phyloP scores from a whole-genome alignment of 2,797 vertebrate genomes.

The Neostethus bicornis region DNA sequence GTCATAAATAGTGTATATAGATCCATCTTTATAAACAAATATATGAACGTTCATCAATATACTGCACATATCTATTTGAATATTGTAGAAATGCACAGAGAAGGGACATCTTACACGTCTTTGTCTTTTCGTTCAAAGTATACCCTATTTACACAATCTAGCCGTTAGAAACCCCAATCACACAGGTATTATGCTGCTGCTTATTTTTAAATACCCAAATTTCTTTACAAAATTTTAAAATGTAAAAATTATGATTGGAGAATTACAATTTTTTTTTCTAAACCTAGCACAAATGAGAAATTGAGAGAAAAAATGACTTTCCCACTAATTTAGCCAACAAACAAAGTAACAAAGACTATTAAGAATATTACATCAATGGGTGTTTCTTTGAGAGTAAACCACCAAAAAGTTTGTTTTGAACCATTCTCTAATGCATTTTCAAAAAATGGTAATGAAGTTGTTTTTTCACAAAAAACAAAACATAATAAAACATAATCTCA shows the following conservation, averaged over 20 bases:
- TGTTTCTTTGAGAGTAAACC: too few relatives aligned
- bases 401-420: too few relatives aligned
- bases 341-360: too few relatives aligned
- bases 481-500: too few relatives aligned
- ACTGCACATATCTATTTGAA: background rate
- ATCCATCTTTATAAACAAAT: constrained; percentile 1
- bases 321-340: too few relatives aligned
- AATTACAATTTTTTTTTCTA: too few relatives aligned
- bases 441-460: too few relatives aligned
- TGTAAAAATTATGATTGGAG: background rate
- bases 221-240: background rate
- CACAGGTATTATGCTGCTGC: background rate
- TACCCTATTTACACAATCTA: constrained; percentile 17
- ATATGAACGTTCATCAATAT: constrained; percentile 16
- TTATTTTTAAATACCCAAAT: background rate
- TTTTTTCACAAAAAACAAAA: too few relatives aligned
- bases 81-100: constrained; percentile 11
- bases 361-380: too few relatives aligned
- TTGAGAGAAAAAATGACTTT: too few relatives aligned
- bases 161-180: background rate
- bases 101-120: constrained; percentile 21
- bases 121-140: constrained; percentile 9
- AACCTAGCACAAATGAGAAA: too few relatives aligned
- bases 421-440: too few relatives aligned
- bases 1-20: constrained; percentile 17